Base-by-base conservation (phyloP, 30 jellyfish, hydroid and myxozoan species). In the Hydractinia symbiolongicarpus region DNA sequence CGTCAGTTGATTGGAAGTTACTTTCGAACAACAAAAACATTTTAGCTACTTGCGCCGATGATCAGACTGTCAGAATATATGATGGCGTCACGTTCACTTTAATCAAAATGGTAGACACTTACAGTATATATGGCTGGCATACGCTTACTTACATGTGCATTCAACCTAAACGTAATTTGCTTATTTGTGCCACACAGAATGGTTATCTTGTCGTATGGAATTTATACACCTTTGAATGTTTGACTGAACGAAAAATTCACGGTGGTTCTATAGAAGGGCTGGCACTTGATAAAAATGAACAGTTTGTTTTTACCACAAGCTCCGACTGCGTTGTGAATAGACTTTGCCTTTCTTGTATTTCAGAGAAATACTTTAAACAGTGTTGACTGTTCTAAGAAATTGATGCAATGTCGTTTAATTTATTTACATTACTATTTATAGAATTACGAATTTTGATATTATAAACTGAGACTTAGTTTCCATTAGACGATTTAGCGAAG, bases 221-320 rank as follows among this genome's bases (percentile, higher is more conserved):
- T 67, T 62, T 82, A 19, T 72, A 11, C 5, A 66, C 89, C 13
- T 53, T 9, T 57, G 52, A 78, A 14, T 64, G 88, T 20, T 16
- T 82, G 40, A 81, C 79, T 9, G 67, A 84, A 16, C 57, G 80
- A 68, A 81, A 85, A 56, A 9, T 91, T 60, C 98, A 91, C 75
- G 69, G 95, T 75, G 98, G 98, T 52, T 91, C 98, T 7, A 87
- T 91, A 16, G 98, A 91, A 78, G 98, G 98, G n/a, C 84, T 91
- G 5, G 89, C 79, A 51, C 74, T 86, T 83, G 62, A 57, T 60
- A 19, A 62, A 50, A 54, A 74, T 7, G 58, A 55, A 50, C 53
- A 82, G 55, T 67, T 55, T 5, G 58, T 91, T 66, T 83, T 84
- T 4, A 64, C 98, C 15, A 81, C 86, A 57, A 95, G 98, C 53